These are phyloP conservation scores for Spodoptera litura DNA, from an alignment of 1,140 invertebrate species.

Conservation along the genomic window DNA sequence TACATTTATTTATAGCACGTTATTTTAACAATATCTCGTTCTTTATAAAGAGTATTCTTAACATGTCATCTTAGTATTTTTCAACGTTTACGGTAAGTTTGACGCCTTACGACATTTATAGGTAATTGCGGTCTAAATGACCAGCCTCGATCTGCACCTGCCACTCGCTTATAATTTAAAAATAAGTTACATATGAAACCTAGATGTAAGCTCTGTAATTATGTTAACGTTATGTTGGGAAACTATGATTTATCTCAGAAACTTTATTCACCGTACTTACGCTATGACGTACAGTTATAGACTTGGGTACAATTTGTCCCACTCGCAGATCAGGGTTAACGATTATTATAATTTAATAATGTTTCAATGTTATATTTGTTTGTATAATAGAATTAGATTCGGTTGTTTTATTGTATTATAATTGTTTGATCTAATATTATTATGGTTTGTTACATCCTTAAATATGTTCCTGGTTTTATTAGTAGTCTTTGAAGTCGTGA, in stretches of 20 bases:
- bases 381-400: constrained; percentile 15
- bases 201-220: constrained; percentile 44
- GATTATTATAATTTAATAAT: constrained; percentile 9
- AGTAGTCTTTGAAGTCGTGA: too few species aligned
- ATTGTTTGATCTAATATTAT: background rate
- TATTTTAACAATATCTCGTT: constrained; percentile 38
- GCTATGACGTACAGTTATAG: background rate
- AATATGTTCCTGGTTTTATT: too few species aligned
- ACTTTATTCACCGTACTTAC: background rate
- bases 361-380: constrained; percentile 26
- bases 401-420: constrained; percentile 15
- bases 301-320: background rate
- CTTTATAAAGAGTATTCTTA: constrained; percentile 48
- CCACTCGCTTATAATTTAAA: constrained; percentile 57
- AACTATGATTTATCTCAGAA: constrained; percentile 13
- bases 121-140: constrained; percentile 64
- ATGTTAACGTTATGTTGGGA: constrained; percentile 48
- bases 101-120: constrained; percentile 75
- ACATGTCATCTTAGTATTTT: constrained; percentile 45
- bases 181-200: constrained; percentile 58
- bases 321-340: background rate
- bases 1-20: constrained; percentile 6
- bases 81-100: constrained; percentile 59
- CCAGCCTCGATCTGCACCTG: constrained; percentile 62
- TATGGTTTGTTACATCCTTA: constrained; percentile 17